Percentiles rank a stretch among this genome's conserved stretches.
These are phyloP conservation scores for Tenrec ecaudatus DNA, from an alignment of 2,113 vertebrate genomes.

Conservation along the genomic window DNA sequence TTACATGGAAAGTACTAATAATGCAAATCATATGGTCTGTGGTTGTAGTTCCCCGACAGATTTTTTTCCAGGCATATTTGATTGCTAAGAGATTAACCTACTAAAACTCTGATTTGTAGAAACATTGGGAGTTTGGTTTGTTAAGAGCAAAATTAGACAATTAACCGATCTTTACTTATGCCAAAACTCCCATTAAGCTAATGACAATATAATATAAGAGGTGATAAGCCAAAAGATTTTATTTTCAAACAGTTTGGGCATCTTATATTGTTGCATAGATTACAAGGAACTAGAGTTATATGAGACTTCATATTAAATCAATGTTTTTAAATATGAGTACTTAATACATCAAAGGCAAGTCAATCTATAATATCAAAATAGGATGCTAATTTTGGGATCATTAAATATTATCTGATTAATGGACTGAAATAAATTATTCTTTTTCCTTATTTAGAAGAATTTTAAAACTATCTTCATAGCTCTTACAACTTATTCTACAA, in stretches of 20 bases:
- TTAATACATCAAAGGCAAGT: slow-evolving; percentile 11
- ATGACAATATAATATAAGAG: background rate
- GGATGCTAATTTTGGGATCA: background rate
- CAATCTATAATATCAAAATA: slow-evolving; percentile 26
- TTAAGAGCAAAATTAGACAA: slow-evolving; percentile 54
- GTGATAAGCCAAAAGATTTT: background rate
- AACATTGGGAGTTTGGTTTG: slow-evolving; percentile 44
- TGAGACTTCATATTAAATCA: slow-evolving; percentile 38
- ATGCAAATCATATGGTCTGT: slow-evolving; percentile 75
- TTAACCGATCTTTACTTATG: slow-evolving; percentile 48
- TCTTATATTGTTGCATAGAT: slow-evolving; percentile 16
- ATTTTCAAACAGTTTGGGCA: slow-evolving; percentile 48
- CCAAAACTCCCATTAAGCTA: slow-evolving; percentile 46
- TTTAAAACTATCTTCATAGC: slow-evolving; percentile 12
- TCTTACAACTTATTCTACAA: background rate
- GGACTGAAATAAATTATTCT: slow-evolving; percentile 31
- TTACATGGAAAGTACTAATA: slow-evolving; percentile 79
- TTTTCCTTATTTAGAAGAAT: slow-evolving; percentile 29
- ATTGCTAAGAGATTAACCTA: slow-evolving; percentile 70
- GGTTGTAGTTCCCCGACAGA: slow-evolving; percentile 12
- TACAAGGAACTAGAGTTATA: background rate
- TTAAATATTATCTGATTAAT: slow-evolving; percentile 43
- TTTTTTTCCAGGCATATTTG: slow-evolving; percentile 65
- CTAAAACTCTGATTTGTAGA: slow-evolving; percentile 68
- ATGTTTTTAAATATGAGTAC: background rate